A percentile compares a stretch with the other conserved stretches of the same genome.
Evolutionary conservation across 2,888 invertebrate genomes (phyloP).

Genomic region (Hydrotaea cyrtoneurina): DNA sequence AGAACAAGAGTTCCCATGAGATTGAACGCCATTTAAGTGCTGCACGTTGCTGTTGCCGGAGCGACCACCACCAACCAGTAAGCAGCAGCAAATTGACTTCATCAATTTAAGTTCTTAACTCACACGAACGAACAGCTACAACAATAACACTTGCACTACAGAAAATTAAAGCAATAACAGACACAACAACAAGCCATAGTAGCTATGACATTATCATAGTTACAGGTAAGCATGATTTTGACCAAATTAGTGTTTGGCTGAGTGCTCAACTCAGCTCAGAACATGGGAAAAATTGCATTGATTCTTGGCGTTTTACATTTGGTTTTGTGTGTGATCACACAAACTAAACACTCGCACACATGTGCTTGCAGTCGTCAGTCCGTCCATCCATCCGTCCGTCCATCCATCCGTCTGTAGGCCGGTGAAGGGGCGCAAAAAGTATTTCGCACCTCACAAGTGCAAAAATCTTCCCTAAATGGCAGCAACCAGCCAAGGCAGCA

Average conservation of each 20-base stretch:
- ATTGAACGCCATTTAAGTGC: slow-evolving; percentile 62
- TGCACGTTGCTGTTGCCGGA: slow-evolving; percentile 19
- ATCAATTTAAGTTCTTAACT: slow-evolving; percentile 51
- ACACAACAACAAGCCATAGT: not conserved
- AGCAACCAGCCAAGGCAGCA: slow-evolving; percentile 23
- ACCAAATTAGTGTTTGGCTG: slow-evolving; percentile 61
- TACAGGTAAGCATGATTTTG: slow-evolving; percentile 53
- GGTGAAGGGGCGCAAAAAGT: slow-evolving; percentile 24
- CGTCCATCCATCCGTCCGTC: no score
- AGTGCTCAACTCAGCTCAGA: slow-evolving; percentile 31
- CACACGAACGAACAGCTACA: not conserved
- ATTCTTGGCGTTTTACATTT: slow-evolving; percentile 64
- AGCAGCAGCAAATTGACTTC: slow-evolving; percentile 63
- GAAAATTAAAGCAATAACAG: no score
- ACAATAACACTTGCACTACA: no score
- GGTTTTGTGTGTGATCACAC: slow-evolving; percentile 27
- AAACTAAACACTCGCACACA: not conserved
- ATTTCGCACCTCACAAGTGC: slow-evolving; percentile 65
- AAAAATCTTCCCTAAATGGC: slow-evolving; percentile 65
- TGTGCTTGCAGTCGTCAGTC: no score
- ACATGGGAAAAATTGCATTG: slow-evolving; percentile 64
- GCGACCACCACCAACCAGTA: not conserved
- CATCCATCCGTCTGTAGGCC: no score
- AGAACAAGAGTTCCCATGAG: slow-evolving; percentile 67
- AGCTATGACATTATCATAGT: slow-evolving; percentile 44